phyloP scores from a whole-genome alignment of 2,797 vertebrate genomes.

The Semaprochilodus insignis region DNA sequence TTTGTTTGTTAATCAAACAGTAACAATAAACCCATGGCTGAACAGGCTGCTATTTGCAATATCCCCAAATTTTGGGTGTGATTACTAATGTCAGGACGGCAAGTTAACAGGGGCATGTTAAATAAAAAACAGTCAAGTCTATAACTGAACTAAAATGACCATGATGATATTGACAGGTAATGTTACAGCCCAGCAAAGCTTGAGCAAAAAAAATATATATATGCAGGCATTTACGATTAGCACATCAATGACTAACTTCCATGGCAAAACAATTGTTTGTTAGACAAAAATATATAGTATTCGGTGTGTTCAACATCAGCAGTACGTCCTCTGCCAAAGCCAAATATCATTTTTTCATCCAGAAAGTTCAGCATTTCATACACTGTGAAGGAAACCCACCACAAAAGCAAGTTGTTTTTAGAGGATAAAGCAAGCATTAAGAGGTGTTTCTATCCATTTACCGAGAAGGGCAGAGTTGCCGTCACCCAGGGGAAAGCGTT shows the following conservation, averaged over 20 bases:
- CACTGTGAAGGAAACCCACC: neutral
- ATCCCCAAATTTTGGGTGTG: neutral
- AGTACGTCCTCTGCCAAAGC: neutral
- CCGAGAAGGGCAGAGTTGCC: slow-evolving; percentile 91
- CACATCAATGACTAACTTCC: neutral
- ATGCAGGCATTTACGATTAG: neutral
- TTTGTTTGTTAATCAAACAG: too few relatives aligned
- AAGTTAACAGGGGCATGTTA: neutral
- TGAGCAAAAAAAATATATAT: neutral
- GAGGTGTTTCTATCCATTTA: slow-evolving; percentile 67
- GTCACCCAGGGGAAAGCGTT: slow-evolving; percentile 93
- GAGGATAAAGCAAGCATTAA: neutral
- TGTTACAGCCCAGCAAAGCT: neutral
- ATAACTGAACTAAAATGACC: neutral
- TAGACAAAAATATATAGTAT: neutral
- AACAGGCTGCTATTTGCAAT: too few relatives aligned
- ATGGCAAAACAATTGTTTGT: neutral
- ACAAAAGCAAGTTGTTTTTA: neutral
- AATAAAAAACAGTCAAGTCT: neutral
- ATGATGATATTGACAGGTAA: neutral
- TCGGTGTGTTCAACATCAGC: neutral
- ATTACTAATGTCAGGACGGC: neutral
- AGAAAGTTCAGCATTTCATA: neutral
- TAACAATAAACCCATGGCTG: too few relatives aligned
- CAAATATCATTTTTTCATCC: neutral